Base-by-base conservation (phyloP, 2,797 vertebrate species). In the Lepilemur ruficaudatus region DNA sequence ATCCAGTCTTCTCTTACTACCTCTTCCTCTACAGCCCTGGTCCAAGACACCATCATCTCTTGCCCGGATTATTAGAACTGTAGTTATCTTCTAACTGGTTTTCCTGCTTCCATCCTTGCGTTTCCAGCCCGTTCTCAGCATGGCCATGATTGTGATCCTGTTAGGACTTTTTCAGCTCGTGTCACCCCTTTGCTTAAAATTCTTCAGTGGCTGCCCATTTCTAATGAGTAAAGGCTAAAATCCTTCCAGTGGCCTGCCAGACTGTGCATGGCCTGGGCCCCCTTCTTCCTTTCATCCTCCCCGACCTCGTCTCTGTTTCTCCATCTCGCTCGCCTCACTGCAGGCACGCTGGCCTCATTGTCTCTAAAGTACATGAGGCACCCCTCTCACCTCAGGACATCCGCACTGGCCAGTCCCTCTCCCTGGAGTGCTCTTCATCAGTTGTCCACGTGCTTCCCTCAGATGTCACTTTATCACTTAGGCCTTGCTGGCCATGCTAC, bases 311-410 rank as follows among this genome's bases (percentile, higher is more conserved):
- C 22, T 35, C 0, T 11, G 1, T 59, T 76, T 87, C 35, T 78
- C 38, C 1, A 0, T 41, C 75, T 38, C 28, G 22, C 50, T 84
- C 0, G 1, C n/a, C n/a, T 67, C 32, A 9, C 41, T 80, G 7
- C 20, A 43, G 8, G 57, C 13, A 5, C 11, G 3, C 35, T 11
- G 41, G 43, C 59, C 67, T 65, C 46, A 0, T 41, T 43, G 55
- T 30, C 35, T 13, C n/a, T 67, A 10, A 17, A 61, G 55, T 43
- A 0, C 20, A 0, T 1, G 1, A 9, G 28, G 35, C 18, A 4
- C 8, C n/a, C 32, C 25, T 72, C 15, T 83, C 25, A 1, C 67
- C 13, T 52, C 1, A 7, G 59, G 32, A 18, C 0, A 0, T 4
- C 78, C 30, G 4, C 22, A 7, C 22, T 30, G 22, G 43, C 63